Conservation (phyloP, 2,797 vertebrate genomes). For the Scolopax bukidnonensis region DNA sequence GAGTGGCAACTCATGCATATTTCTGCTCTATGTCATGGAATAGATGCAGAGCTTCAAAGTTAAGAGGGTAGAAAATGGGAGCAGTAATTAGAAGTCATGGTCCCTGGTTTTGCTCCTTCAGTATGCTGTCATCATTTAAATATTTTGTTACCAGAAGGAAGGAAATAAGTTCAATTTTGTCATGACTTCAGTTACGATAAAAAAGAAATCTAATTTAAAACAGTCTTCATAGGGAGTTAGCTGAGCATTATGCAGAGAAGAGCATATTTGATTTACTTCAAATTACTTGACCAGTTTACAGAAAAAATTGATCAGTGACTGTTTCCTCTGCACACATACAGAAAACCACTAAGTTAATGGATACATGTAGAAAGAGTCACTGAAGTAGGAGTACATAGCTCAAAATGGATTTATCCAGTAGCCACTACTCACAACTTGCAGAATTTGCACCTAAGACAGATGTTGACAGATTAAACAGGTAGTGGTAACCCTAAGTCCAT, state of each 20-base stretch:
- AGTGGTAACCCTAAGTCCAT: not conserved
- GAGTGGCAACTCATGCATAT: not conserved
- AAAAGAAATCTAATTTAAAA: conserved; percentile 24
- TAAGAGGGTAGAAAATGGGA: not conserved
- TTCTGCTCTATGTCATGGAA: conserved; percentile 24
- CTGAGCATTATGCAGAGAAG: accelerated
- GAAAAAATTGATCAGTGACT: not conserved
- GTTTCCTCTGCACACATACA: not conserved
- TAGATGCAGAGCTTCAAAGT: conserved; percentile 34
- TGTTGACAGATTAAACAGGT: not conserved
- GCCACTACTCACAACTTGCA: not conserved
- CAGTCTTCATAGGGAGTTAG: not conserved
- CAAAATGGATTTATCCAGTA: not conserved
- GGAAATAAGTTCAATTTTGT: conserved; percentile 26
- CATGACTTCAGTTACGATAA: conserved; percentile 8
- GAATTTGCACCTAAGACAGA: not conserved
- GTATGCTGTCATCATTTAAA: conserved; percentile 29
- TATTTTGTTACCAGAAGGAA: conserved; percentile 32
- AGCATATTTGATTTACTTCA: not conserved
- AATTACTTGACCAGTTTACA: not conserved
- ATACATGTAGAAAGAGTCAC: not conserved
- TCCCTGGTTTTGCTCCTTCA: conserved; percentile 19
- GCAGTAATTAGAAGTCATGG: conserved; percentile 20
- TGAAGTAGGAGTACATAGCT: not conserved
- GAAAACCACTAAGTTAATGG: not conserved